These are phyloP conservation scores for Hyaena hyaena DNA, from an alignment of 2,113 vertebrate genomes.

Conservation along the genomic window DNA sequence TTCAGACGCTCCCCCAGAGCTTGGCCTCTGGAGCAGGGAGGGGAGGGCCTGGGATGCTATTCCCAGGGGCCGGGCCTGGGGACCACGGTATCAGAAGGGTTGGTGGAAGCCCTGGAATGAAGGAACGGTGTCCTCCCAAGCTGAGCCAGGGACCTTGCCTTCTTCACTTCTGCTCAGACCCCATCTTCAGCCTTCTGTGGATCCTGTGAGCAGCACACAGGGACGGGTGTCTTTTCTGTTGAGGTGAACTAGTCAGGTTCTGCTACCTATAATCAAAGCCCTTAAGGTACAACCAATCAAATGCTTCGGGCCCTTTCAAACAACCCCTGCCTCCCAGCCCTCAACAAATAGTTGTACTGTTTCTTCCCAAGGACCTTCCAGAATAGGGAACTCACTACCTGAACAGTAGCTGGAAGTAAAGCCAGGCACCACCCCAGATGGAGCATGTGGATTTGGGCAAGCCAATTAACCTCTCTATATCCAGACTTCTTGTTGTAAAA, in stretches of 20 bases:
- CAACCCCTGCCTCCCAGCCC: neutral
- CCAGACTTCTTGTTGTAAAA: neutral
- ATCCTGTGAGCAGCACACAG: neutral
- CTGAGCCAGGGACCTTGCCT: neutral
- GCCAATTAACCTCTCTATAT: neutral
- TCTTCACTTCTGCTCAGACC: neutral
- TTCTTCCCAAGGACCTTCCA: neutral
- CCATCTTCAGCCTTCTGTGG: neutral
- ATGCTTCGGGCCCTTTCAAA: neutral
- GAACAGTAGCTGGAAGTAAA: neutral
- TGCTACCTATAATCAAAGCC: neutral
- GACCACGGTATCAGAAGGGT: rapidly evolving
- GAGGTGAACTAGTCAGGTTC: neutral
- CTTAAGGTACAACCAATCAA: neutral
- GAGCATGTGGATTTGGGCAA: neutral
- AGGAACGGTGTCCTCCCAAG: neutral
- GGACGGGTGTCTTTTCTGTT: neutral
- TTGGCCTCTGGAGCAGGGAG: rapidly evolving
- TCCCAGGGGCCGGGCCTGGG: neutral
- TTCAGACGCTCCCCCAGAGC: neutral
- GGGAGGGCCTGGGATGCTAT: neutral
- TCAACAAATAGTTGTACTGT: neutral
- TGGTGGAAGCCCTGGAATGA: neutral
- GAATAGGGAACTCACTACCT: neutral
- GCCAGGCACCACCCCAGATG: neutral